Evolutionary conservation across 2,113 vertebrate genomes (phyloP).

Genomic region (Redunca redunca): DNA sequence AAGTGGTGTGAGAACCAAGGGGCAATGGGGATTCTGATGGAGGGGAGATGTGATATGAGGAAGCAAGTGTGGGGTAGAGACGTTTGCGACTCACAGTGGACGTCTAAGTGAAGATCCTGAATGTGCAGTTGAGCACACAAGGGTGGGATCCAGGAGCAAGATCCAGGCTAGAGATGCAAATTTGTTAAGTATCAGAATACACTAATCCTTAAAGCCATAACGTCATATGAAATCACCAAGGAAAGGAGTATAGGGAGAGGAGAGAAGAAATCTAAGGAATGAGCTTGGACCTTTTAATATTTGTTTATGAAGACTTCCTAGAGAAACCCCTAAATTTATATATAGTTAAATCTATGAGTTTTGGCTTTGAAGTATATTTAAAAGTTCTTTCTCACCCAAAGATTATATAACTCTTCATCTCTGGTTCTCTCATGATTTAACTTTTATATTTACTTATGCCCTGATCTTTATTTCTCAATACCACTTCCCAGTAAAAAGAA

Average conservation of each 20-base stretch:
- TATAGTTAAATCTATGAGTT: not conserved
- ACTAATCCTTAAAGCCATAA: not conserved
- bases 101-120: not conserved
- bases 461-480: not conserved
- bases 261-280: not conserved
- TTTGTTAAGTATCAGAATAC: not conserved
- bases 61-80: not conserved
- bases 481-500: not conserved
- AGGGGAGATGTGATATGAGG: not conserved
- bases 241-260: not conserved
- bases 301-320: not conserved
- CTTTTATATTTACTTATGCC: conserved; percentile 20
- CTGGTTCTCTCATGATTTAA: not conserved
- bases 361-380: not conserved
- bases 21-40: not conserved
- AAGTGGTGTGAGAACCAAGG: not conserved
- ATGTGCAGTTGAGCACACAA: not conserved
- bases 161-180: not conserved
- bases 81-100: fast-evolving
- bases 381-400: not conserved
- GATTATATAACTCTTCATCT: not conserved
- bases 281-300: not conserved
- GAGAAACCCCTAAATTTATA: not conserved
- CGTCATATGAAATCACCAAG: not conserved
- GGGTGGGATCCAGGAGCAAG: not conserved